Evolutionary conservation across 2,888 invertebrate genomes (phyloP), one percentile per base, ranked within the genome.

Genomic region (Pheosia gnoma): DNA sequence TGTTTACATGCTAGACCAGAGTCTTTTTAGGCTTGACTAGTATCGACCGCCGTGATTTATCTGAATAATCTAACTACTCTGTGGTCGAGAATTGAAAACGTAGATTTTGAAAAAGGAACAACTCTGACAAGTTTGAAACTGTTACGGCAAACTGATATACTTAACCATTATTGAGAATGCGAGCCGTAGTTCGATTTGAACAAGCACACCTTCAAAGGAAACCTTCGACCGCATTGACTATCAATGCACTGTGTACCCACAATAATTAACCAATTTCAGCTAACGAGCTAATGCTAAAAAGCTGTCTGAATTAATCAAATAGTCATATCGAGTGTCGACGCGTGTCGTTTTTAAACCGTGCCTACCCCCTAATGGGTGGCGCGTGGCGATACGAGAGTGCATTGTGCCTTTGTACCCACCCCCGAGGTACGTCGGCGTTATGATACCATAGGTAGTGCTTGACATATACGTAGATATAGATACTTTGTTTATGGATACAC

Each of bases 251-350:
- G 1, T 25, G 25, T 56, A 70, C 74, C 77, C 77, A 79, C 80
- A 74, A 58, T 76, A 84, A 81, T 82, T 80, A 81, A 53, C 52
- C 58, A 65, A 67, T 45, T 63, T 65, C 62, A 62, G 62, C 77
- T 87, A 89, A 88, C 85, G 83, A 89, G 85, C 84, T 85, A 88
- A 88, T 87, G 81, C 69, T 10, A 43, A 63, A 59, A 75, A 71
- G 69, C 82, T 84, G 85, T 85, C 86, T 81, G 75, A 85, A 88
- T 88, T 89, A 90, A 89, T 89, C 86, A 89, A 90, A 81, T 88
- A 85, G 82, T 75, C 70, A 74, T 89, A 90, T 90, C 88, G 81
- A 89, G 90, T 90, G 86, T 83, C 85, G 84, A 75, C 90, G 79
- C 89, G 90, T 88, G 90, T 25, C 81, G 66, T 76, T 72, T 88